Evolutionary conservation across 1,140 invertebrate genomes (phyloP).

Genomic region (Camponotus vicinus): DNA sequence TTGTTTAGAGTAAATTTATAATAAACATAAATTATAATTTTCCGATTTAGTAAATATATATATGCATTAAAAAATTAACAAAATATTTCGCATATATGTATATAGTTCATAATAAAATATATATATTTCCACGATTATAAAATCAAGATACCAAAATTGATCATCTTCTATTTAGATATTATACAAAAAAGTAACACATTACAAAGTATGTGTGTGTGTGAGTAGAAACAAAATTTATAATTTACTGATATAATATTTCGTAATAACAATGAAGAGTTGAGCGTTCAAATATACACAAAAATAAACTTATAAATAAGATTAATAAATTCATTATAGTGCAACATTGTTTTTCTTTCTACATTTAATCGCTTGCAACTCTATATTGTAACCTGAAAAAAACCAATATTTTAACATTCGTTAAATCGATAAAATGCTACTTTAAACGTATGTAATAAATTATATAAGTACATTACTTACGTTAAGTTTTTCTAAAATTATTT

Average conservation of each 20-base stretch:
- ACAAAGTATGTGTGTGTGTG: background rate
- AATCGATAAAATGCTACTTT: slow-evolving; percentile 1
- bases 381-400: slow-evolving; percentile 66
- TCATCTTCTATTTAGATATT: background rate
- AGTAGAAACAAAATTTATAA: slow-evolving; percentile 4
- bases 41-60: no score
- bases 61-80: no score
- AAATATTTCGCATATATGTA: no score
- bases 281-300: slow-evolving; percentile 19
- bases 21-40: background rate
- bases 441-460: background rate
- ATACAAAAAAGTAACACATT: slow-evolving; percentile 16
- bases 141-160: background rate
- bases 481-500: slow-evolving; percentile 67
- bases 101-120: background rate
- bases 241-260: slow-evolving; percentile 30
- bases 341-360: background rate
- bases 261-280: slow-evolving; percentile 12
- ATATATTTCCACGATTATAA: background rate
- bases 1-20: background rate
- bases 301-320: slow-evolving; percentile 33
- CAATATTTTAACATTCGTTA: background rate
- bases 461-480: slow-evolving; percentile 51
- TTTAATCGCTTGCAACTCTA: slow-evolving; percentile 39
- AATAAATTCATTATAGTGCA: slow-evolving; percentile 42